Conservation (phyloP, 2,888 invertebrate genomes). For the Lissonota sp. region DNA sequence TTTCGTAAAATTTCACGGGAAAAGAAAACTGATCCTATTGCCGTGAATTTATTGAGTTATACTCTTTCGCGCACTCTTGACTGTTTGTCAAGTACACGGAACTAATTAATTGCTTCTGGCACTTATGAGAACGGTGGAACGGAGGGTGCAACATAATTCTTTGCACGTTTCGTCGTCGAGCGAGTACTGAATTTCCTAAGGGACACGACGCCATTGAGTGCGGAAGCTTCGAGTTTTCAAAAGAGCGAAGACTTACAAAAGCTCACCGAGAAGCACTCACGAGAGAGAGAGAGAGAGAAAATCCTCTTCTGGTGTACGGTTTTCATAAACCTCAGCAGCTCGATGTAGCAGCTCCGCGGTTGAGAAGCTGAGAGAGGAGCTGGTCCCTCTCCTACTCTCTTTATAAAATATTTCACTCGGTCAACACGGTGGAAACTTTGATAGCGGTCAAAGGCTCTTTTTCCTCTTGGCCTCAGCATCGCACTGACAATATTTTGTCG, state of each 20-base stretch:
- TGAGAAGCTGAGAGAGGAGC: constrained; percentile 21
- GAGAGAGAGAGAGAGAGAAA: constrained; percentile 26
- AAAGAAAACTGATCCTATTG: not conserved
- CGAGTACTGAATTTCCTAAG: constrained; percentile 51
- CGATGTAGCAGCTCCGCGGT: constrained; percentile 33
- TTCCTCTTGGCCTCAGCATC: constrained; percentile 10
- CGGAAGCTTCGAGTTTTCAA: constrained; percentile 23
- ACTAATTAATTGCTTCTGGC: constrained; percentile 38
- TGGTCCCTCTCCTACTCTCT: constrained; percentile 1
- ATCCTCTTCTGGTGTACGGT: constrained; percentile 39
- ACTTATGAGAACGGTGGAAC: constrained; percentile 6
- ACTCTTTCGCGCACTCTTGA: not conserved
- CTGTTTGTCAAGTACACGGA: constrained; percentile 12
- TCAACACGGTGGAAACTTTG: constrained; percentile 25
- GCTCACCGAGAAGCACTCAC: constrained; percentile 33
- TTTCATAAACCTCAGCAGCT: constrained; percentile 50
- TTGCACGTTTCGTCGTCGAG: constrained; percentile 23
- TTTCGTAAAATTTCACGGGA: not conserved
- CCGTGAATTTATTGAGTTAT: constrained; percentile 10
- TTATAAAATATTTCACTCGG: constrained; percentile 52
- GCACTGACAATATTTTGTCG: constrained; percentile 43
- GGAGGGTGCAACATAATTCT: constrained; percentile 25
- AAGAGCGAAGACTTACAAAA: constrained; percentile 49
- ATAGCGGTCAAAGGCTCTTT: constrained; percentile 52
- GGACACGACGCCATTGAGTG: constrained; percentile 25